These are phyloP conservation scores for Equus przewalskii DNA, from an alignment of 2,113 vertebrate genomes.

Conservation along the genomic window DNA sequence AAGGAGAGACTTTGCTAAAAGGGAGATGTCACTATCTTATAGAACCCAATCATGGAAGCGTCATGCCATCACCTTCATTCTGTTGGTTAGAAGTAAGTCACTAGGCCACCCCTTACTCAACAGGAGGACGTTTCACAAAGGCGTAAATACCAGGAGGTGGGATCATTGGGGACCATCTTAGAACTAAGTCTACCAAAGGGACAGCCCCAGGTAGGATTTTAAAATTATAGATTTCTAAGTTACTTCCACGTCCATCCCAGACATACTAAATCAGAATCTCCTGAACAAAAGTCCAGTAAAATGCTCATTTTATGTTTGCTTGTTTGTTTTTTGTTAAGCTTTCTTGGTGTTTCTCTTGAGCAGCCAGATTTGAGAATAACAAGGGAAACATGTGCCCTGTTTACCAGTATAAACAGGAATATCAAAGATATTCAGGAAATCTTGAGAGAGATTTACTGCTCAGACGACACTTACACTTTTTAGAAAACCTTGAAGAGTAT, in stretches of 20 bases:
- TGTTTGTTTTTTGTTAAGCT: not conserved
- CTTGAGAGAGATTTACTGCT: not conserved
- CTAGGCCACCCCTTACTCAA: not conserved
- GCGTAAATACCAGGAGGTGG: not conserved
- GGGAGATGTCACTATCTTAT: not conserved
- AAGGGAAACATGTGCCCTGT: not conserved
- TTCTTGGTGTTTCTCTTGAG: constrained; percentile 9
- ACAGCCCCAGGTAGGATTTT: not conserved
- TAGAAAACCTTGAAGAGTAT: not conserved
- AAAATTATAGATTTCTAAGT: not conserved
- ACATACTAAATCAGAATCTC: not conserved
- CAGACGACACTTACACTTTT: not conserved
- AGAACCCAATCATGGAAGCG: not conserved
- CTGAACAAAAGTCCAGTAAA: not conserved
- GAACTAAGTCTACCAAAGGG: not conserved
- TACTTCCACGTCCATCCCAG: not conserved
- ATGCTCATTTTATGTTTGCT: not conserved
- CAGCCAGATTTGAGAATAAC: not conserved
- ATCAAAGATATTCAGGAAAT: not conserved
- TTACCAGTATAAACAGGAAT: not conserved
- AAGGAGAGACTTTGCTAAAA: not conserved
- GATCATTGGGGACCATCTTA: not conserved
- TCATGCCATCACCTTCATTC: not conserved
- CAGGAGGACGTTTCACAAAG: not conserved
- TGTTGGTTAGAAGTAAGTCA: not conserved